Evolutionary conservation across 1,140 invertebrate genomes (phyloP).

Genomic region (Leptinotarsa undecemlineata): DNA sequence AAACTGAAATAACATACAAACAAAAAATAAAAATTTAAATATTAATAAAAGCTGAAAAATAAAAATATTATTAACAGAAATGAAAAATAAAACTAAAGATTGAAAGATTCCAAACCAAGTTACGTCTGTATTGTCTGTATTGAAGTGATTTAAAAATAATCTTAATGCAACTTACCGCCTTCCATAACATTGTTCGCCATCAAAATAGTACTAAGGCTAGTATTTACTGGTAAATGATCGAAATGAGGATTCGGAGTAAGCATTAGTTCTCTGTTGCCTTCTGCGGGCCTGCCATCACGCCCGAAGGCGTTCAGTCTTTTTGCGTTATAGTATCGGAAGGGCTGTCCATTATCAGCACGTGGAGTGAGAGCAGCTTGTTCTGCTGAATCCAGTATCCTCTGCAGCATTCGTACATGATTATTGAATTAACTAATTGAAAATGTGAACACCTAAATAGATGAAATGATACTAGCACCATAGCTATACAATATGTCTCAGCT

Average conservation of each 20-base stretch:
- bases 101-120: no score
- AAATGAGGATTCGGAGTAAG: constrained; percentile 76
- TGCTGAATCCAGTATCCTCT: constrained; percentile 86
- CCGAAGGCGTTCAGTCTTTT: constrained; percentile 73
- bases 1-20: no score
- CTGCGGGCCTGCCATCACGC: constrained; percentile 68
- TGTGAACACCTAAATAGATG: no score
- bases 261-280: constrained; percentile 68
- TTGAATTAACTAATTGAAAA: no score
- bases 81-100: no score
- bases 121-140: no score
- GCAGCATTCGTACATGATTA: constrained; percentile 28
- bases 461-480: no score
- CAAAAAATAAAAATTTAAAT: no score
- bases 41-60: no score
- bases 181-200: constrained; percentile 66
- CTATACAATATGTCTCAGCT: no score
- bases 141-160: not conserved
- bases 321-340: constrained; percentile 69
- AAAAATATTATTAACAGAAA: no score
- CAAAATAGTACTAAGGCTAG: constrained; percentile 84
- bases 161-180: constrained; percentile 39
- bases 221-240: constrained; percentile 82
- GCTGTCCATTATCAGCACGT: constrained; percentile 57
- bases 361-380: constrained; percentile 79